These are phyloP conservation scores for Tupaia tana DNA, from an alignment of 2,113 vertebrate genomes.

Conservation along the genomic window DNA sequence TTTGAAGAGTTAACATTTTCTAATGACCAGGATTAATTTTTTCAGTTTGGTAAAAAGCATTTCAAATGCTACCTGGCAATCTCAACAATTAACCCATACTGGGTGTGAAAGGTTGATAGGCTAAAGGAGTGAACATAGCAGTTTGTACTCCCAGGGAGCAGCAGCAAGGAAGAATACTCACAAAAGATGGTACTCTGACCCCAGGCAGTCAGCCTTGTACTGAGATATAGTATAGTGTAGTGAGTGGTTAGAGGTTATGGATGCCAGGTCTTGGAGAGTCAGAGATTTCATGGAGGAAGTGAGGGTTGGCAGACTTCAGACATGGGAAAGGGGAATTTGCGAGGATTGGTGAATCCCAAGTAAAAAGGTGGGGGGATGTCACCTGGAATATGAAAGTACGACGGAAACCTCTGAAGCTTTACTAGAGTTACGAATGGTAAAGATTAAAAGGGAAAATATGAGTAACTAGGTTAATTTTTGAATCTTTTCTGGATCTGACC, in stretches of 20 bases:
- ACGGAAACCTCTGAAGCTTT: not conserved
- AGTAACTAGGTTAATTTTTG: constrained; percentile 76
- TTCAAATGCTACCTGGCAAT: not conserved
- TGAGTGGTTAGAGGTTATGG: not conserved
- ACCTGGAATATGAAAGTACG: not conserved
- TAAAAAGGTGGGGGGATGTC: not conserved
- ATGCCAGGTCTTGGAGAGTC: not conserved
- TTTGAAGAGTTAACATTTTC: constrained; percentile 42
- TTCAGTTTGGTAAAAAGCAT: not conserved
- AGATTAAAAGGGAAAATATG: constrained; percentile 70
- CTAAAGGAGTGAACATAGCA: not conserved
- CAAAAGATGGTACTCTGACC: not conserved
- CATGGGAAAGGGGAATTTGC: not conserved
- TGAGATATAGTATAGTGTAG: not conserved
- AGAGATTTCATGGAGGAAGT: not conserved
- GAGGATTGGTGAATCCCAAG: not conserved
- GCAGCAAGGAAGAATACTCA: not conserved
- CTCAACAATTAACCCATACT: not conserved
- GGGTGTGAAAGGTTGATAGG: not conserved
- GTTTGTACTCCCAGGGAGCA: not conserved
- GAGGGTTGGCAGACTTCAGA: not conserved
- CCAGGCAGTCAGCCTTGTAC: not conserved
- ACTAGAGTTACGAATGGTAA: constrained; percentile 49
- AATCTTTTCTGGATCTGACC: constrained; percentile 66
- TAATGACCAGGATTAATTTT: not conserved